These are phyloP conservation scores for Myiothlypis chrysogaster DNA, from an alignment of 2,797 vertebrate genomes.

Conservation along the genomic window DNA sequence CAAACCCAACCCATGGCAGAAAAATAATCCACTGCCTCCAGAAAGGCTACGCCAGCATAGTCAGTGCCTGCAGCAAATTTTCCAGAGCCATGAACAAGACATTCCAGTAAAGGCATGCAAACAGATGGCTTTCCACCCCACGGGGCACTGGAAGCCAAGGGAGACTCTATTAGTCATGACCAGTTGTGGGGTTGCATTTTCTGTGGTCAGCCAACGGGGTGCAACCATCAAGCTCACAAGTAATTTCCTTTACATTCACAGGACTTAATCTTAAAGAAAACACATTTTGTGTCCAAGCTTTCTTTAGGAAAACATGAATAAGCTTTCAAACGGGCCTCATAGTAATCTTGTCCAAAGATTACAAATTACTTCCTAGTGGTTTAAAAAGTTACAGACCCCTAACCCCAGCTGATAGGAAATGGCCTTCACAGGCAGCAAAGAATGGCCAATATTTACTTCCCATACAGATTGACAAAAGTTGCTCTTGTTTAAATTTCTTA, in stretches of 20 bases:
- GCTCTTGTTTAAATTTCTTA: neutral
- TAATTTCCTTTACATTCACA: slow-evolving; percentile 47
- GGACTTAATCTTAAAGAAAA: slow-evolving; percentile 62
- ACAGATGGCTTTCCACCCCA: slow-evolving; percentile 14
- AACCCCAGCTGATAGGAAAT: slow-evolving; percentile 37
- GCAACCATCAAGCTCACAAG: slow-evolving; percentile 21
- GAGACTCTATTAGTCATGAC: neutral
- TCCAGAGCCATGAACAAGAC: neutral
- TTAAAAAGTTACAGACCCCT: slow-evolving; percentile 47
- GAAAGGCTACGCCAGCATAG: accelerated
- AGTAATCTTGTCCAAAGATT: slow-evolving; percentile 60
- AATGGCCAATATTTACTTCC: slow-evolving; percentile 36
- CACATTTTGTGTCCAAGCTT: slow-evolving; percentile 35
- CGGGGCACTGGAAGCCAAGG: neutral
- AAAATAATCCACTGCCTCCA: neutral
- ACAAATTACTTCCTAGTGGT: slow-evolving; percentile 61
- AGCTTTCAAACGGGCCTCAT: slow-evolving; percentile 3
- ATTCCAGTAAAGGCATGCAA: neutral
- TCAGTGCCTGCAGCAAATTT: neutral
- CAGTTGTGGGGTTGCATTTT: neutral
- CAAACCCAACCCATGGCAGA: neutral
- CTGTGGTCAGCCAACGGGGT: slow-evolving; percentile 14
- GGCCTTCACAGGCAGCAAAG: neutral
- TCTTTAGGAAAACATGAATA: slow-evolving; percentile 55
- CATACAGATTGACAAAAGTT: neutral